Evolutionary conservation across 1,140 invertebrate genomes (phyloP), one percentile per base, ranked within the genome.

Genomic region (Saxidomus purpurata): DNA sequence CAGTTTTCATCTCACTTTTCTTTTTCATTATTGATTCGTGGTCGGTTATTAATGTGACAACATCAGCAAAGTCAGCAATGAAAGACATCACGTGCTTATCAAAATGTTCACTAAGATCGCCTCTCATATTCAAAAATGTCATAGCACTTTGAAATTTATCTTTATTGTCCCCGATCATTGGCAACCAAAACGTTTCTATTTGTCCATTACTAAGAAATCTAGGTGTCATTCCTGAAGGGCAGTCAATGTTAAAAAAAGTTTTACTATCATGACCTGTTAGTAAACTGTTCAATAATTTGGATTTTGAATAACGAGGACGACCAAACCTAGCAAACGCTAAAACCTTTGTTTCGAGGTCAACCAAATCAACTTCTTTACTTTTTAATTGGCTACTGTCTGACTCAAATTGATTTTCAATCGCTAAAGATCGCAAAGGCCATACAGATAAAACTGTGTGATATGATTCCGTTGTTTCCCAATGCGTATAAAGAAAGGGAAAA

Each of bases 301-400:
- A 79, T 79, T 79, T 79, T 31, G 76, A 79, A 79, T 40, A 79
- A 43, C 47, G 22, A 25, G 76, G 76, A 22, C 76, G 76, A n/a
- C 76, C 76, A 28, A 79, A 13, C 25, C 76, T 47, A 17, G 19
- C 38, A 79, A 79, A 79, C 1, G 76, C 40, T 49, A 79, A 15
- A n/a, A n/a, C 38, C n/a, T 79, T 47, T 47, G 76, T 79, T 52
- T 6, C 0, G 2, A 79, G 40, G 1, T 79, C 76, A 79, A 79
- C 11, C 13, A 34, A 40, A 28, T 63, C 59, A n/a, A 25, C 25
- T 8, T 79, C n/a, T 47, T 52, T 1, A 52, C 28, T 34, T n/a
- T 31, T 17, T 22, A 6, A 25, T 2, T 34, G 6, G 19, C 25
- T 19, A 8, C 15, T 28, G 17, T 8, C 19, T n/a, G 76, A 17